Conservation (phyloP, 1,140 invertebrate species). For the Camponotus vicinus region DNA sequence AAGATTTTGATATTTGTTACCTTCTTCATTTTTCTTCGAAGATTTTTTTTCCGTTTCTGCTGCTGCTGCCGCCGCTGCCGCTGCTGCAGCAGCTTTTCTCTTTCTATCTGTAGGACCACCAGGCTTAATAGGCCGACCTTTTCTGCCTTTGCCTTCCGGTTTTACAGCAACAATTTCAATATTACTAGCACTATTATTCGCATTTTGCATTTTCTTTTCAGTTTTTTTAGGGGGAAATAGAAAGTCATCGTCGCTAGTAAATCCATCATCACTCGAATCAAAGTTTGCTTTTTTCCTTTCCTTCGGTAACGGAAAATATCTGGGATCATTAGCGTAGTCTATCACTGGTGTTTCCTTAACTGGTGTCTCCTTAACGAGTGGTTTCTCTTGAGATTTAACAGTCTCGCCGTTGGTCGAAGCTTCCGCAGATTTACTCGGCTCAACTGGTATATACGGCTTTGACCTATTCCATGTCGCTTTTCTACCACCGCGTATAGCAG, state of each 20-base stretch:
- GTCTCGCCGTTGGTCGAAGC: constrained; percentile 67
- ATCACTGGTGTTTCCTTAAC: constrained; percentile 80
- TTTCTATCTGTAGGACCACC: constrained; percentile 85
- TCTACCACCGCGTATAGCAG: constrained; percentile 88
- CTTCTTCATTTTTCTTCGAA: constrained; percentile 78
- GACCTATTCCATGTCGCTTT: constrained; percentile 89
- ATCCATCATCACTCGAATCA: constrained; percentile 89
- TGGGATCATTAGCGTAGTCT: constrained; percentile 88
- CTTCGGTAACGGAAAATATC: constrained; percentile 91
- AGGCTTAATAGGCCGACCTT: constrained; percentile 84
- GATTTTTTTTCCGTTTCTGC: constrained; percentile 58
- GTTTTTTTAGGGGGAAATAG: constrained; percentile 85
- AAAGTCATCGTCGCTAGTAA: constrained; percentile 89
- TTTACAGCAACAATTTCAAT: constrained; percentile 75
- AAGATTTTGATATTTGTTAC: constrained; percentile 60
- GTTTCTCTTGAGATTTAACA: constrained; percentile 70
- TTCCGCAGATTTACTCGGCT: constrained; percentile 74
- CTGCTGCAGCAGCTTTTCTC: constrained; percentile 85
- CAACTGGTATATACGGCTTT: constrained; percentile 80
- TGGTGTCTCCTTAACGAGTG: constrained; percentile 50
- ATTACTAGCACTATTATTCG: constrained; percentile 76
- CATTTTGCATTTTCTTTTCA: constrained; percentile 80
- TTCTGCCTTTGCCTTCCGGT: constrained; percentile 79
- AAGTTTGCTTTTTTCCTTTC: constrained; percentile 89
- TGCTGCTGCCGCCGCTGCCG: constrained; percentile 82